Evolutionary conservation across 2,797 vertebrate species (phyloP).

Genomic region (Karalla daura): DNA sequence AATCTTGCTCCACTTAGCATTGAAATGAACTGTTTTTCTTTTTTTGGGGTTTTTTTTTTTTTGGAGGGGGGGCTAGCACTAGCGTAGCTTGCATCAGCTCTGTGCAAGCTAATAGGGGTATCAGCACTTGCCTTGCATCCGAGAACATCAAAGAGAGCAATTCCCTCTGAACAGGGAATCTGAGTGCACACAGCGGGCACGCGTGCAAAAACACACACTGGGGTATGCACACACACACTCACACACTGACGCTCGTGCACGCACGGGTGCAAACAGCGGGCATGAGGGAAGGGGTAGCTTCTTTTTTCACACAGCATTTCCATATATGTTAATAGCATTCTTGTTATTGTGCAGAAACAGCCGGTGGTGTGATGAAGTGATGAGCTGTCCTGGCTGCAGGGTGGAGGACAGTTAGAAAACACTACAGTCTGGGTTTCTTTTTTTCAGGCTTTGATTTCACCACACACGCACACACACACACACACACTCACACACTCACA

Average conservation of each 20-base stretch:
- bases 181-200: slow-evolving; percentile 79
- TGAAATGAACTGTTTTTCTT: slow-evolving; percentile 58
- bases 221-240: slow-evolving; percentile 11
- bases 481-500: slow-evolving; percentile 3
- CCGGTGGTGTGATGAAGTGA: slow-evolving; percentile 67
- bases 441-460: slow-evolving; percentile 33
- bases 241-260: slow-evolving; percentile 21
- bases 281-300: slow-evolving; percentile 65
- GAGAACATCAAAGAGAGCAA: slow-evolving; percentile 84
- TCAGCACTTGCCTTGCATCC: slow-evolving; percentile 79
- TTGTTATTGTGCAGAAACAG: slow-evolving; percentile 77
- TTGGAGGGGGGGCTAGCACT: slow-evolving; percentile 47
- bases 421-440: slow-evolving; percentile 20
- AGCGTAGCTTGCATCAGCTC: slow-evolving; percentile 79
- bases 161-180: slow-evolving; percentile 78
- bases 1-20: slow-evolving; percentile 59
- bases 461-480: slow-evolving; percentile 29
- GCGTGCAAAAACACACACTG: slow-evolving; percentile 49
- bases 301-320: slow-evolving; percentile 77
- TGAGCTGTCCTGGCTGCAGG: slow-evolving; percentile 64
- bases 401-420: slow-evolving; percentile 50
- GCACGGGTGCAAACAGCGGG: slow-evolving; percentile 77
- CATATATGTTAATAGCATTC: slow-evolving; percentile 82
- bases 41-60: too few species aligned
- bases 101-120: slow-evolving; percentile 80